Conservation (phyloP, 2,113 vertebrate species). For the Lophius piscatorius region DNA sequence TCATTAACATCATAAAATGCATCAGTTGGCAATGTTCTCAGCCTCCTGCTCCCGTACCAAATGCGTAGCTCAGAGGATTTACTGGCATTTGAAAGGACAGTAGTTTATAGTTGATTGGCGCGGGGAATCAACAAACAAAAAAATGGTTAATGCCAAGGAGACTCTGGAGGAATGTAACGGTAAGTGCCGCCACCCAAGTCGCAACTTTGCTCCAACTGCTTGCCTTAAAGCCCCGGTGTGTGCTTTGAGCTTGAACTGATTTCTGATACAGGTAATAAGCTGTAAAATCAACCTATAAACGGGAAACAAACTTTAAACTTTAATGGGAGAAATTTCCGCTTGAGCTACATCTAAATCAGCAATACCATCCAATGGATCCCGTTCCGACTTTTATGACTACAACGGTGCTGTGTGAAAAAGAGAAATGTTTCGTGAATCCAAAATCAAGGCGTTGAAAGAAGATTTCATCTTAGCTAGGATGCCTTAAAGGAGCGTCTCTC, state of each 20-base stretch:
- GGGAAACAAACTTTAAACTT: not conserved
- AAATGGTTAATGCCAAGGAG: conserved; percentile 43
- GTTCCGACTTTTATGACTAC: no score
- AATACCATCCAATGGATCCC: no score
- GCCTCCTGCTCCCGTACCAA: conserved; percentile 15
- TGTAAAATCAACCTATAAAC: conserved; percentile 12
- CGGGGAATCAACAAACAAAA: conserved; percentile 49
- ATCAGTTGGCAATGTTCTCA: conserved; percentile 51
- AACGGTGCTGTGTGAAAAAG: conserved; percentile 1
- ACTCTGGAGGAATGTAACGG: conserved; percentile 19
- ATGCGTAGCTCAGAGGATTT: conserved; percentile 54
- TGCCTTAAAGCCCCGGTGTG: not conserved
- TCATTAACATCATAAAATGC: conserved; percentile 62
- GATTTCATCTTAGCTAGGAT: conserved; percentile 71
- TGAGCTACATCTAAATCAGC: not conserved
- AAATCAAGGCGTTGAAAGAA: conserved; percentile 62
- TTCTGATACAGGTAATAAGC: conserved; percentile 3
- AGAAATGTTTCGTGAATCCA: conserved; percentile 26
- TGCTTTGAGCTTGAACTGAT: not conserved
- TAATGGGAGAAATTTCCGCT: not conserved
- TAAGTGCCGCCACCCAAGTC: conserved; percentile 26
- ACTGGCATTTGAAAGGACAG: conserved; percentile 60
- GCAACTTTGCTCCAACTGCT: conserved; percentile 7
- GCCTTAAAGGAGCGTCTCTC: conserved; percentile 47
- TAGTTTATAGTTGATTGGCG: conserved; percentile 63